These are phyloP conservation scores for Cosmia pyralina DNA, from an alignment of 2,888 invertebrate species.

Conservation along the genomic window DNA sequence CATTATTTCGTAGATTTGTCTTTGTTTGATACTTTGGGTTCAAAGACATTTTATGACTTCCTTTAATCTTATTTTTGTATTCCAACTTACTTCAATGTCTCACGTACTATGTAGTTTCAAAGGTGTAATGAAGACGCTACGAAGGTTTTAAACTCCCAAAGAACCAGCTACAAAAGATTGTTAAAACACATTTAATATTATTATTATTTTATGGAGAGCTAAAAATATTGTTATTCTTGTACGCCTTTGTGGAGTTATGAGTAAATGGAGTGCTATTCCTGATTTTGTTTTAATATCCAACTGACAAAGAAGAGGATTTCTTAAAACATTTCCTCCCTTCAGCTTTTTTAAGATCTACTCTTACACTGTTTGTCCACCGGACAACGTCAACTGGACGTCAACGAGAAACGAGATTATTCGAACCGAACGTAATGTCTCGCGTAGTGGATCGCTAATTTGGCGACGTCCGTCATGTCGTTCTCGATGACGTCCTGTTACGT, in stretches of 20 bases:
- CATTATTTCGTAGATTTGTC: background rate
- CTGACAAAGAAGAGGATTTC: background rate
- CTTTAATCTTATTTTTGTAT: background rate
- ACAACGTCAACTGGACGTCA: no score
- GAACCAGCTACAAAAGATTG: conserved; percentile 5
- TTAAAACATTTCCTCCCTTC: background rate
- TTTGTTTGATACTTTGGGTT: conserved; percentile 13
- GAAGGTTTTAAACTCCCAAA: background rate
- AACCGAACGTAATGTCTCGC: no score
- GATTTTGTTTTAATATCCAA: background rate
- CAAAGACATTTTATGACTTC: conserved; percentile 21
- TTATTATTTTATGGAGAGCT: conserved; percentile 7
- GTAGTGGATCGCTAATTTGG: no score
- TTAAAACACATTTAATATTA: conserved; percentile 2
- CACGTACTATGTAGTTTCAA: background rate
- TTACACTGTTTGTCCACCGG: no score
- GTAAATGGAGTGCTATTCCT: conserved; percentile 12
- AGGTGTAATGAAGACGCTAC: background rate
- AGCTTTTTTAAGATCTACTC: background rate
- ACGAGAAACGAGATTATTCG: no score
- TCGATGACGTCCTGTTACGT: no score
- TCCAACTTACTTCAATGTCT: background rate
- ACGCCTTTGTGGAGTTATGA: background rate
- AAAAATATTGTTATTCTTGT: background rate
- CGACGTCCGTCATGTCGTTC: no score